A percentile compares a stretch with the other conserved stretches of the same genome.
phyloP scores from a whole-genome alignment of 2,113 vertebrate species.

The Pycnonotus jocosus region DNA sequence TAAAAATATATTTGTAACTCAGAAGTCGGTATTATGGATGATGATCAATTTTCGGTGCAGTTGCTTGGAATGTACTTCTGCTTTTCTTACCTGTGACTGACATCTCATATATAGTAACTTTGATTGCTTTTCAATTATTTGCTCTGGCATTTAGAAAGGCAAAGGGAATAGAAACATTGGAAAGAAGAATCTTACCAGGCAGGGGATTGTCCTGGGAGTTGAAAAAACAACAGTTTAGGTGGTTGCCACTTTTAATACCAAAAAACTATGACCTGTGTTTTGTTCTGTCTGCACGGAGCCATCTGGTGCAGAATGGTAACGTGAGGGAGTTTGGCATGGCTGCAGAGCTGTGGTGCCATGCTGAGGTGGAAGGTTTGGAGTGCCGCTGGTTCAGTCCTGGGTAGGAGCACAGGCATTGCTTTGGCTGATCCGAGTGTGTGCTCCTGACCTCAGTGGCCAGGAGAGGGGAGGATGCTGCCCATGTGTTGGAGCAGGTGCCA shows the following conservation, averaged over 20 bases:
- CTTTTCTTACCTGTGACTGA: not conserved
- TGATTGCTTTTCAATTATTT: not conserved
- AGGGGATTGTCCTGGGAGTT: not conserved
- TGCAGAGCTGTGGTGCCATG: not conserved
- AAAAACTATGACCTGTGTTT: not conserved
- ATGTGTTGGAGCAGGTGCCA: not conserved
- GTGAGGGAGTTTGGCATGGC: fast-evolving
- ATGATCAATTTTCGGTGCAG: not conserved
- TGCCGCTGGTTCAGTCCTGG: not conserved
- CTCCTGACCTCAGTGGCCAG: not conserved
- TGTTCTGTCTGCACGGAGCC: not conserved
- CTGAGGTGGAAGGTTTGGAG: not conserved
- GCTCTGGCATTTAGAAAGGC: not conserved
- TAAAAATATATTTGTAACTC: not conserved
- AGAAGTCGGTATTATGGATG: not conserved
- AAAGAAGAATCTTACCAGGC: not conserved
- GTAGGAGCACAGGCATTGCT: fast-evolving
- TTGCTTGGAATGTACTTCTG: not conserved
- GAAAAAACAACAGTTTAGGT: not conserved
- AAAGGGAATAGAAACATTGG: not conserved
- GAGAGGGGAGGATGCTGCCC: not conserved
- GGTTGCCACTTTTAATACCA: not conserved
- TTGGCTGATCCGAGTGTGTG: not conserved
- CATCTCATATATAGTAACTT: not conserved
- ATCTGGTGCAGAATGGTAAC: not conserved